Base-by-base conservation (phyloP, 2,113 vertebrate species). In the Pygoscelis adeliae region DNA sequence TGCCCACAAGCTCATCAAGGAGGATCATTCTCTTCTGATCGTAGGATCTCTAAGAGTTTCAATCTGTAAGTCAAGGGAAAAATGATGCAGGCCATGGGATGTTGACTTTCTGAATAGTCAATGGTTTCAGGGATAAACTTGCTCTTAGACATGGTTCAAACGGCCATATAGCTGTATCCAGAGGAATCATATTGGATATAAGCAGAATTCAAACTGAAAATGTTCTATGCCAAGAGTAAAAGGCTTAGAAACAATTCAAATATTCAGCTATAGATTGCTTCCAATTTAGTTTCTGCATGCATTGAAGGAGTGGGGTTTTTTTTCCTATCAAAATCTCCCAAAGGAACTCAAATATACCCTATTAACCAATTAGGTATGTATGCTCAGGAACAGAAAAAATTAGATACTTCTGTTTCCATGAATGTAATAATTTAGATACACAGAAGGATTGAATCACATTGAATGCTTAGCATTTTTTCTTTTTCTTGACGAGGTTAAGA, bases 191-290 rank as follows among this genome's bases (percentile, higher is more conserved):
- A 17, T 5, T 67, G 38, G 23, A 62, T 67, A 74, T 56, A 84
- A 77, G 29, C 20, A 74, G 20, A 72, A 92, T 65, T 81, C 53
- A 89, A 67, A 78, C 30, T 77, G 29, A 40, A 49, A 78, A 85
- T 17, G 20, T 55, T 84, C 17, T 52, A 62, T 73, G 61, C 44
- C 92, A 87, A 88, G 65, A 89, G 46, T 46, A 87, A 89, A 91
- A 93, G 32, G 10, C 34, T 92, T 96, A 77, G 85, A 82, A 93
- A 55, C 46, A 74, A 46, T 58, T 96, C 67, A 94, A 93, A 82
- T 91, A 96, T 93, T 94, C 84, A 93, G 40, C 69, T 79, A 59
- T 66, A 93, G 82, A 65, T 85, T 94, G 66, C 38, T 95, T 94
- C 65, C 56, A 90, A 66, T 91, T 96, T 86, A 74, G 15, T 95